phyloP scores from a whole-genome alignment of 23 tunicate species.

The Ascidia mentula region DNA sequence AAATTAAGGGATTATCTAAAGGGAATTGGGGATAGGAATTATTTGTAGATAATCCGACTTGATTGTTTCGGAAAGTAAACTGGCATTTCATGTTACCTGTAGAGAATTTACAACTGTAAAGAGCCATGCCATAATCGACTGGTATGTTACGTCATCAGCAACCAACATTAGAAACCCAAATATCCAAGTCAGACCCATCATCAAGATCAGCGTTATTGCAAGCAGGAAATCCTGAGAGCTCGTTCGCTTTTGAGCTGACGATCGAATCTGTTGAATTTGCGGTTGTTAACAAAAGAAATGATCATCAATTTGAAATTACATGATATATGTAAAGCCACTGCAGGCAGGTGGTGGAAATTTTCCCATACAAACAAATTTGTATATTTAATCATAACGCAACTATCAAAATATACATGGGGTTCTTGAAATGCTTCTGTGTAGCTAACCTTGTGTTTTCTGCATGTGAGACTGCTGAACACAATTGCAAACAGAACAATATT shows the following conservation, averaged over 20 bases:
- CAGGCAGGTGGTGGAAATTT: too few species aligned
- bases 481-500: not conserved
- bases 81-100: conserved; percentile 51
- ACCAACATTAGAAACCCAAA: conserved; percentile 64
- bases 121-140: conserved; percentile 21
- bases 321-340: too few species aligned
- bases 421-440: too few species aligned
- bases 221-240: conserved; percentile 27
- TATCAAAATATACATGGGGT: too few species aligned
- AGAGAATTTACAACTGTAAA: conserved; percentile 46
- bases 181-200: conserved; percentile 68
- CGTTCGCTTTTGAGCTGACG: conserved; percentile 3
- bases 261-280: not conserved
- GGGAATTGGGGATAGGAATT: too few species aligned
- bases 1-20: too few species aligned
- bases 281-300: too few species aligned
- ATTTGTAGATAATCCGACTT: not conserved
- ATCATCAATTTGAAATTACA: too few species aligned
- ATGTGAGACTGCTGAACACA: not conserved
- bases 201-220: conserved; percentile 37
- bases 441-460: not conserved
- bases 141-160: conserved; percentile 15
- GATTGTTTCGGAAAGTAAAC: not conserved
- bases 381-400: too few species aligned
- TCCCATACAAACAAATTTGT: too few species aligned